These are phyloP conservation scores for Malacoctenus gilli DNA, from an alignment of 2,797 vertebrate species.

Conservation along the genomic window DNA sequence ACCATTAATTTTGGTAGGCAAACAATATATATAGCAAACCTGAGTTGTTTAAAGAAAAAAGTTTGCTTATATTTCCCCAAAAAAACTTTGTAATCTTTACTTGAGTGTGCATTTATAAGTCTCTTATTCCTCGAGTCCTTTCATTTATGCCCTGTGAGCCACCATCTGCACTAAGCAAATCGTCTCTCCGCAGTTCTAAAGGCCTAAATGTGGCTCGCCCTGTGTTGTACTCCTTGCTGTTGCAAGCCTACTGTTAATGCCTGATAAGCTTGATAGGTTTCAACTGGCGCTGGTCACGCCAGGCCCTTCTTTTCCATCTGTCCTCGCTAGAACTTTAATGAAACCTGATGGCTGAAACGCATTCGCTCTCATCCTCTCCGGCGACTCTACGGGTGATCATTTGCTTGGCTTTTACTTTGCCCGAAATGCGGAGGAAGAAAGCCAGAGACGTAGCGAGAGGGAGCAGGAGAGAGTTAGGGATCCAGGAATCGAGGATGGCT, in stretches of 20 bases:
- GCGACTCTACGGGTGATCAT: conserved; percentile 38
- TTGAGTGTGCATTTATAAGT: not conserved
- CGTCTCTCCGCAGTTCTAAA: conserved; percentile 12
- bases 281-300: conserved; percentile 35
- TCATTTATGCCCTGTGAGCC: not conserved
- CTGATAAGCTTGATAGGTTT: conserved; percentile 55
- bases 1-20: too few relatives aligned
- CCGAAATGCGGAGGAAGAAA: conserved; percentile 22
- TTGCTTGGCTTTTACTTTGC: conserved; percentile 37
- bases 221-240: conserved; percentile 19
- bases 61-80: too few relatives aligned
- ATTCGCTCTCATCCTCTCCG: conserved; percentile 40
- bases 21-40: too few relatives aligned
- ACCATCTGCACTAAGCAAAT: not conserved
- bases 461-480: not conserved
- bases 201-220: conserved; percentile 13
- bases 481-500: not conserved
- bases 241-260: conserved; percentile 51
- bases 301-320: conserved; percentile 11
- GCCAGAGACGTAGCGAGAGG: not conserved
- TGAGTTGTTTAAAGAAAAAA: too few relatives aligned
- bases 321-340: conserved; percentile 38
- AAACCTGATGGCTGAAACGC: conserved; percentile 51
- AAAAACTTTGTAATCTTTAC: not conserved
- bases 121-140: conserved; percentile 2